Percentiles rank a stretch among this genome's conserved stretches.
These are phyloP conservation scores for Stratiolaelaps scimitus DNA, from an alignment of 1,140 invertebrate genomes.

Conservation along the genomic window DNA sequence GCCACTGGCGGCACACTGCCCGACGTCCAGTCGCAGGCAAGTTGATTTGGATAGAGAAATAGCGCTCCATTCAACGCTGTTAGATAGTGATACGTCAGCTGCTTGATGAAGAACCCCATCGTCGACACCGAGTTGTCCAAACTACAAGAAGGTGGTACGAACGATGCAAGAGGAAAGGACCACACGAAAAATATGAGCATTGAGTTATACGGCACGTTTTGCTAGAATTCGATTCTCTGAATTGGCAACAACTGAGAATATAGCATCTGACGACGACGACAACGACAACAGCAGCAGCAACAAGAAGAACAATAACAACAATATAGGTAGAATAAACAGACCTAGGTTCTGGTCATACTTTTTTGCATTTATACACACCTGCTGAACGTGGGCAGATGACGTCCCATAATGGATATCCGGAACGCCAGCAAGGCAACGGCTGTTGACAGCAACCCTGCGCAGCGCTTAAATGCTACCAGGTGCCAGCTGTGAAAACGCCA, in stretches of 20 bases:
- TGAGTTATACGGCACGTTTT: no score
- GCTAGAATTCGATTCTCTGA: no score
- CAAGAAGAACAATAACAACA: no score
- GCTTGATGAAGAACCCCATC: constrained; percentile 58
- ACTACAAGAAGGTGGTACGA: background rate
- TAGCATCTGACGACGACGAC: no score
- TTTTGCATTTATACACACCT: constrained; percentile 1
- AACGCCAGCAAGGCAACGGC: constrained; percentile 11
- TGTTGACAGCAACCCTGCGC: constrained; percentile 7
- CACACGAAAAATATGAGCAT: no score
- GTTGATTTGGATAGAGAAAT: constrained; percentile 67
- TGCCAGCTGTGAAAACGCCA: constrained; percentile 14
- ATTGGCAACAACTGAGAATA: no score
- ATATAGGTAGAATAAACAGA: no score
- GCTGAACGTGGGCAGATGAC: constrained; percentile 14
- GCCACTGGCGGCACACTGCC: constrained; percentile 72
- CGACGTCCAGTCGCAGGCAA: constrained; percentile 98
- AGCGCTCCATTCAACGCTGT: constrained; percentile 78
- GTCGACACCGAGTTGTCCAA: constrained; percentile 74
- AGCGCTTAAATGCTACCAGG: constrained; percentile 9
- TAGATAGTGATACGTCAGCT: constrained; percentile 85
- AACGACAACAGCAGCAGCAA: no score
- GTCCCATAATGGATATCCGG: constrained; percentile 13
- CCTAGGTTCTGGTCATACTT: no score
- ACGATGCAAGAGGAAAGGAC: no score